A percentile compares a stretch with the other conserved stretches of the same genome.
phyloP scores from a whole-genome alignment of 2,113 vertebrate species.

The Colinus virginianus region DNA sequence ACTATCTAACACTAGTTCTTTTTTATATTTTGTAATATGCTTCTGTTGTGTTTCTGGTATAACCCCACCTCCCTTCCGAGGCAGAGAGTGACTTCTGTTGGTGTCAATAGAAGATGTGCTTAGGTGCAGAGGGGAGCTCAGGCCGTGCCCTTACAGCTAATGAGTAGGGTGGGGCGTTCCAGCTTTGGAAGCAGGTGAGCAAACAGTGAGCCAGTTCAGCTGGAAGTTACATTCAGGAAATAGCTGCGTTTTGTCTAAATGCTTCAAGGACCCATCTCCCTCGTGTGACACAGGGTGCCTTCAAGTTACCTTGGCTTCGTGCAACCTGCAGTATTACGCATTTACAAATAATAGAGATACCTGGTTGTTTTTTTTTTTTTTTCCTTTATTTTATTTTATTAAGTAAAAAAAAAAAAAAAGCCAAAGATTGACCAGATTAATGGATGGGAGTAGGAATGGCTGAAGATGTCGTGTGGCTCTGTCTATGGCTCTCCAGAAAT shows the following conservation, averaged over 20 bases:
- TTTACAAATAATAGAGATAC: constrained; percentile 10
- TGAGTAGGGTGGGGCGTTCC: neutral
- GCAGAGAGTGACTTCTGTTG: constrained; percentile 6
- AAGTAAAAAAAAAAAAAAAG: constrained; percentile 37
- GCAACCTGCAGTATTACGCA: constrained; percentile 69
- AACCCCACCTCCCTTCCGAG: neutral
- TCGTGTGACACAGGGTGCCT: constrained; percentile 73
- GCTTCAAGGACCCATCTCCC: constrained; percentile 37
- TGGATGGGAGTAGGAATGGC: constrained; percentile 29
- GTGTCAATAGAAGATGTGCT: neutral
- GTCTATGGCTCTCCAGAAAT: constrained; percentile 61
- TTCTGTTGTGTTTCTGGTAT: constrained; percentile 68
- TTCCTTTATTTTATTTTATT: neutral
- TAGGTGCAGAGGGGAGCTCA: neutral
- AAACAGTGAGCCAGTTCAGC: neutral
- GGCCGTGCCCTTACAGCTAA: neutral
- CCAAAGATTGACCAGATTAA: constrained; percentile 76
- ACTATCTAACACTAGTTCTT: constrained; percentile 76
- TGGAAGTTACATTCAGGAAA: constrained; percentile 14
- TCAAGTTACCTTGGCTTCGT: constrained; percentile 62
- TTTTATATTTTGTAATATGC: constrained; percentile 80
- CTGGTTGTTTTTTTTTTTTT: neutral
- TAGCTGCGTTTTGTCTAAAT: neutral
- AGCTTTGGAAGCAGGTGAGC: constrained; percentile 35
- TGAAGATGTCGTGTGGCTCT: constrained; percentile 25